A percentile compares a stretch with the other conserved stretches of the same genome.
These are phyloP conservation scores for Euclidia mi DNA, from an alignment of 2,888 invertebrate genomes.

Conservation along the genomic window DNA sequence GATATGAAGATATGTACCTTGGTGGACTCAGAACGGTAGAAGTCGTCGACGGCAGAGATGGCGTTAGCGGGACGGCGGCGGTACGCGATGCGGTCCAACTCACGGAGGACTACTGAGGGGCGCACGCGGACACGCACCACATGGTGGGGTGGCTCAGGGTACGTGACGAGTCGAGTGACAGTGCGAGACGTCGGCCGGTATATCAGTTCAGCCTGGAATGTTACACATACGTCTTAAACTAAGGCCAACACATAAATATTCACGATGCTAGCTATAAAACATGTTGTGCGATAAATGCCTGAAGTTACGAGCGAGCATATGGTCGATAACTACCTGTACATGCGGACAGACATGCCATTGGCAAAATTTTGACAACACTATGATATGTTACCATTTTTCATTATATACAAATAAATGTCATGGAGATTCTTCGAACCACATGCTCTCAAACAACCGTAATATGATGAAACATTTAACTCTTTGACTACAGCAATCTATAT, in stretches of 20 bases:
- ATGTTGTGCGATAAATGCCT: slow-evolving; percentile 13
- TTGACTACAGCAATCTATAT: slow-evolving; percentile 16
- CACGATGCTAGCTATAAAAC: slow-evolving; percentile 18
- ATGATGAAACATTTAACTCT: neutral
- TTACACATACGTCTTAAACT: slow-evolving; percentile 17
- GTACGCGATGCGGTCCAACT: slow-evolving; percentile 92
- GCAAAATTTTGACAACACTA: too few relatives aligned
- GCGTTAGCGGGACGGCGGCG: slow-evolving; percentile 90
- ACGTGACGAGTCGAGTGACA: slow-evolving; percentile 91
- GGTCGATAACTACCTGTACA: slow-evolving; percentile 9
- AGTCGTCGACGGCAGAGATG: slow-evolving; percentile 93
- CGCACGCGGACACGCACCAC: slow-evolving; percentile 90
- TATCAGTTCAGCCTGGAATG: slow-evolving; percentile 84
- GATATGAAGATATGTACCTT: slow-evolving; percentile 88
- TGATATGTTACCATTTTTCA: neutral
- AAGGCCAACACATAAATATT: slow-evolving; percentile 25
- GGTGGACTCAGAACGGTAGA: slow-evolving; percentile 93
- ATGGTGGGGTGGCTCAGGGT: slow-evolving; percentile 89
- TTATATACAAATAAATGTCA: neutral
- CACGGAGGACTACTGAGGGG: slow-evolving; percentile 92
- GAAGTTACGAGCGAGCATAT: slow-evolving; percentile 33
- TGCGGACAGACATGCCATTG: slow-evolving; percentile 1
- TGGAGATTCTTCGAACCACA: neutral
- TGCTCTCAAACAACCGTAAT: neutral
- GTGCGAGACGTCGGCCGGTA: slow-evolving; percentile 84